Percentiles rank a stretch among this genome's conserved stretches.
Conservation (phyloP, 2,888 invertebrate genomes). For the Macrophya annulata region DNA sequence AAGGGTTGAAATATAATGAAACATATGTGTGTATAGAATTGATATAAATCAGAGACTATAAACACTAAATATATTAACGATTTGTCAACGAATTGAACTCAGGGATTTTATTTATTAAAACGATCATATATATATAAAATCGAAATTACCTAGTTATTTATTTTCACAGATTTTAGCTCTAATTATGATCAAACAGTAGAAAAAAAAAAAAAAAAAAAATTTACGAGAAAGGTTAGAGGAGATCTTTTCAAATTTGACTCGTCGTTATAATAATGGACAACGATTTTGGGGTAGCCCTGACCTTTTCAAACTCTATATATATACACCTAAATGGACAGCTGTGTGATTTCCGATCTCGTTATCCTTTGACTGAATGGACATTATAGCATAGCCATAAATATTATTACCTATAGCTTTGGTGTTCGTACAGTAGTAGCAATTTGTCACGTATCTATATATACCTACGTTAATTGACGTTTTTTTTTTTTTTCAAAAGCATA, state of each 20-base stretch:
- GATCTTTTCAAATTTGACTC: neutral
- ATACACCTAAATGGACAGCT: slow-evolving; percentile 18
- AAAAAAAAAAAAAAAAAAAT: neutral
- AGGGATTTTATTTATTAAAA: neutral
- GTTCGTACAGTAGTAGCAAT: neutral
- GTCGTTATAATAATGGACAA: neutral
- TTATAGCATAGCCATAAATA: neutral
- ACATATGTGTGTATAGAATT: neutral
- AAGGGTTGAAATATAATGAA: slow-evolving; percentile 23
- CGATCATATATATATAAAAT: neutral
- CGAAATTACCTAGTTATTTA: neutral
- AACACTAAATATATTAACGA: neutral
- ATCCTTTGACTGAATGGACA: neutral
- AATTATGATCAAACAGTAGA: neutral
- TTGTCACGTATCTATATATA: slow-evolving; percentile 28
- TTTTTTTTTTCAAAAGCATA: too few relatives aligned
- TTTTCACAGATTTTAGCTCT: neutral
- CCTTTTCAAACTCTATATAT: neutral
- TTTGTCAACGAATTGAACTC: neutral
- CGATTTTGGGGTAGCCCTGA: neutral
- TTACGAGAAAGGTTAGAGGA: neutral
- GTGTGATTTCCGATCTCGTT: slow-evolving; percentile 1
- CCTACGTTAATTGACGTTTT: slow-evolving; percentile 27
- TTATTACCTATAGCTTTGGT: neutral
- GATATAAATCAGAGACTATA: neutral